These are phyloP conservation scores for Machimus rusticus DNA, from an alignment of 2,888 invertebrate genomes.

Conservation along the genomic window DNA sequence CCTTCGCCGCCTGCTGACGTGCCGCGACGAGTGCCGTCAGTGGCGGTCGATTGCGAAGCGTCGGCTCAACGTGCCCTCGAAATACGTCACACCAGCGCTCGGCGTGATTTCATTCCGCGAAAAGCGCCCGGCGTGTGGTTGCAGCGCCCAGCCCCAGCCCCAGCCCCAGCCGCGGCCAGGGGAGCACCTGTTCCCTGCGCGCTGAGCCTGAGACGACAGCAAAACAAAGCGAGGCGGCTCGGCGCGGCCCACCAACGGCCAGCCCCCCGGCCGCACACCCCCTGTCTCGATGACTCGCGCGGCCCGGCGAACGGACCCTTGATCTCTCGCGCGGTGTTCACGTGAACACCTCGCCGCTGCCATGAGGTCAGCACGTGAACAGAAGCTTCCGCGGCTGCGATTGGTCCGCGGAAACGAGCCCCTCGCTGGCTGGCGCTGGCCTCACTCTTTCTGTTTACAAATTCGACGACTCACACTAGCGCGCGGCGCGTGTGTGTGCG, in stretches of 20 bases:
- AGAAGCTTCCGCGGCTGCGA: slow-evolving; percentile 59
- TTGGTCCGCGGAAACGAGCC: slow-evolving; percentile 77
- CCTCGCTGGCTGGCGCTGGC: slow-evolving; percentile 58
- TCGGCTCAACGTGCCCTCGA: neutral
- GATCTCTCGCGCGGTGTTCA: slow-evolving; percentile 62
- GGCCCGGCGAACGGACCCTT: slow-evolving; percentile 57
- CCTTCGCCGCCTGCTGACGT: neutral
- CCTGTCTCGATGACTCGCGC: neutral
- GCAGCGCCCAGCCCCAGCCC: neutral
- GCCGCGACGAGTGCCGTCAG: neutral
- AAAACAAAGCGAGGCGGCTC: slow-evolving; percentile 23
- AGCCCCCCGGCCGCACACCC: neutral
- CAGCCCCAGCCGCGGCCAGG: neutral
- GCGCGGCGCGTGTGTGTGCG: neutral
- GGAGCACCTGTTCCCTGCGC: neutral
- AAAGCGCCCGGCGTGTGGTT: neutral
- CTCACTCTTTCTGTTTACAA: slow-evolving; percentile 3
- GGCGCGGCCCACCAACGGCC: slow-evolving; percentile 46
- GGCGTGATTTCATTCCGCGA: neutral
- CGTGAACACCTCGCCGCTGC: slow-evolving; percentile 71
- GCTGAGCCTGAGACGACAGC: neutral
- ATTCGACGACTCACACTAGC: neutral
- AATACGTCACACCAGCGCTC: neutral
- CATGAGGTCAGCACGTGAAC: slow-evolving; percentile 83
- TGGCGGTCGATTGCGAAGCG: neutral